Percentiles rank a stretch among this genome's conserved stretches.
Evolutionary conservation across 1,140 invertebrate genomes (phyloP).

Genomic region (Eumaeus atala): DNA sequence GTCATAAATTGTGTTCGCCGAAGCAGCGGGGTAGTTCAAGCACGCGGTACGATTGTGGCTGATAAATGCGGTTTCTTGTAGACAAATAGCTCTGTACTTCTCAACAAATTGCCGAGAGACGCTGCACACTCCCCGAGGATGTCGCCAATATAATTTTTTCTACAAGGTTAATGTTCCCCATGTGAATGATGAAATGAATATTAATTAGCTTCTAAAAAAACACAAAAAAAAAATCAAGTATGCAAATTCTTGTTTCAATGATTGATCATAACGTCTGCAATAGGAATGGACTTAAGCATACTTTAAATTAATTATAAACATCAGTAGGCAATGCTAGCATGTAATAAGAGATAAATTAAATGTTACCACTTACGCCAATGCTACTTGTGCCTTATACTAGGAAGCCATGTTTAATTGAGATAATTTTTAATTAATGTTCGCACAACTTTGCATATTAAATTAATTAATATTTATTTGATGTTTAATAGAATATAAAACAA

Average conservation of each 20-base stretch:
- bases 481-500: no score
- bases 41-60: slow-evolving; percentile 26
- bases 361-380: slow-evolving; percentile 1
- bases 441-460: slow-evolving; percentile 24
- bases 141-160: slow-evolving; percentile 33
- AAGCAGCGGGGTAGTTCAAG: slow-evolving; percentile 23
- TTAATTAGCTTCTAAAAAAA: slow-evolving; percentile 29
- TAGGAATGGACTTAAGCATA: slow-evolving; percentile 13
- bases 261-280: slow-evolving; percentile 16
- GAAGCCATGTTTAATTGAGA: slow-evolving; percentile 4
- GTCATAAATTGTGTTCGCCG: slow-evolving; percentile 33
- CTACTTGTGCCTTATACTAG: slow-evolving; percentile 12
- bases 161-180: slow-evolving; percentile 36
- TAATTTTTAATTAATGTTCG: slow-evolving; percentile 17
- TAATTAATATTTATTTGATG: slow-evolving; percentile 11
- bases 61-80: slow-evolving; percentile 43
- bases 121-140: slow-evolving; percentile 29
- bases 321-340: slow-evolving; percentile 17
- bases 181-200: slow-evolving; percentile 51
- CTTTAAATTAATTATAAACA: slow-evolving; percentile 7
- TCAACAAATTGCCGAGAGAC: slow-evolving; percentile 43
- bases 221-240: slow-evolving; percentile 12
- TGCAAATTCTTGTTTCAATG: slow-evolving; percentile 16
- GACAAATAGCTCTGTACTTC: slow-evolving; percentile 51
- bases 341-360: slow-evolving; percentile 8